A percentile compares a stretch with the other conserved stretches of the same genome.
Evolutionary conservation across 2,113 vertebrate genomes (phyloP).

Genomic region (Cnemophilus loriae): DNA sequence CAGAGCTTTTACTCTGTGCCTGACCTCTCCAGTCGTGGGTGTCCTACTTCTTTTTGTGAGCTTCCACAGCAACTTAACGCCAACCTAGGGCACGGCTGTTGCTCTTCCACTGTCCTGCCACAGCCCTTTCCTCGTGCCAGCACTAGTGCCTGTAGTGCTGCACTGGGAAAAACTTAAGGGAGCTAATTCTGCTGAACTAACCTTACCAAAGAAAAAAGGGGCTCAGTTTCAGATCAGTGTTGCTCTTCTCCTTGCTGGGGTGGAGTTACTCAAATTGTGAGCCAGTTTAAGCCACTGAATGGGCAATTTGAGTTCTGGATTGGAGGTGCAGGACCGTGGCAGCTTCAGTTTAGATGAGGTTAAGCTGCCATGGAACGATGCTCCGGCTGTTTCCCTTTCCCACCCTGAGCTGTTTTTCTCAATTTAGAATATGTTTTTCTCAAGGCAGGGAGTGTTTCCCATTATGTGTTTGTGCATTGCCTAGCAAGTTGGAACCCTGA

Average conservation of each 20-base stretch:
- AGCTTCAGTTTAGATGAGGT: not conserved
- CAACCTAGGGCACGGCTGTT: not conserved
- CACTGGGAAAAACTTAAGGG: not conserved
- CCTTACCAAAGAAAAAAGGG: not conserved
- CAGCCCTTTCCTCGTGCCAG: not conserved
- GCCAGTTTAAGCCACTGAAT: not conserved
- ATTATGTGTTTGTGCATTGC: constrained; percentile 54
- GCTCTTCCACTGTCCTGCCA: not conserved
- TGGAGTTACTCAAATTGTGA: not conserved
- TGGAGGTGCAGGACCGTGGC: not conserved
- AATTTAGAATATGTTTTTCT: constrained; percentile 34
- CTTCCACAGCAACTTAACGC: not conserved
- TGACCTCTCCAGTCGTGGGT: not conserved
- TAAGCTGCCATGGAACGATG: not conserved
- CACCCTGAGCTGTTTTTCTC: constrained; percentile 23
- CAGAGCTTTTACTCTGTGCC: not conserved
- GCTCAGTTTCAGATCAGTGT: not conserved
- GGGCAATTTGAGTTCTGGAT: not conserved
- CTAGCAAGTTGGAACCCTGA: constrained; percentile 46
- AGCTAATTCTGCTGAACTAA: not conserved
- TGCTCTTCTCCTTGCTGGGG: not conserved
- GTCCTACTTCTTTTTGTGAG: not conserved
- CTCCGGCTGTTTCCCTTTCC: constrained; percentile 3
- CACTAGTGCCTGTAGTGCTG: not conserved
- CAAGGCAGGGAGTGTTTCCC: constrained; percentile 54